phyloP scores from a whole-genome alignment of 1,140 invertebrate species.

The Microplitis demolitor region DNA sequence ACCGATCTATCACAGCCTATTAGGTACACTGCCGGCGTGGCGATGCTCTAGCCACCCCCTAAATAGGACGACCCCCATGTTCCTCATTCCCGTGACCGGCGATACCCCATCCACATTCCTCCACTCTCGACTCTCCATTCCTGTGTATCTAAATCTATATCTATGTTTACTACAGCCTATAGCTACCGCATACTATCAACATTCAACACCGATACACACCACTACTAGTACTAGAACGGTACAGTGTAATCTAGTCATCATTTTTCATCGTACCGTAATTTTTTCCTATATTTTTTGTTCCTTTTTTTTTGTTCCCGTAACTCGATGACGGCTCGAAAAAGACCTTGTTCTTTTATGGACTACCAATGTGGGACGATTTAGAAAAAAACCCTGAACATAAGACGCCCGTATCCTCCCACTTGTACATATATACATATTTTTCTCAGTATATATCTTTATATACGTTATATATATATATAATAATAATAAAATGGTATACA shows the following conservation, averaged over 20 bases:
- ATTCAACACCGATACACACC: neutral
- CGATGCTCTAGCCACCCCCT: slow-evolving; percentile 48
- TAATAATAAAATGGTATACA: neutral
- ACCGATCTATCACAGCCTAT: slow-evolving; percentile 63
- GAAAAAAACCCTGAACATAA: neutral
- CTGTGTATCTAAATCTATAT: neutral
- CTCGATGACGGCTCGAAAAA: neutral
- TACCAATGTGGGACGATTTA: neutral
- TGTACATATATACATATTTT: no score
- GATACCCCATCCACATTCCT: neutral
- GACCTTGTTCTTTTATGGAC: neutral
- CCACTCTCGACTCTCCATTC: neutral
- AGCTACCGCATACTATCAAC: neutral
- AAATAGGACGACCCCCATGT: neutral
- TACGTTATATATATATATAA: neutral
- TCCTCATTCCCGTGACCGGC: neutral
- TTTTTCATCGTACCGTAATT: slow-evolving; percentile 7
- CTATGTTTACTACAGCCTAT: no score
- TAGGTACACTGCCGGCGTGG: slow-evolving; percentile 47
- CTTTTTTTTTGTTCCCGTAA: neutral
- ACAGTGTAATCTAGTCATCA: slow-evolving; percentile 8
- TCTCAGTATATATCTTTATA: no score
- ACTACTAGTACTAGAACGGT: no score
- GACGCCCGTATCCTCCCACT: neutral
- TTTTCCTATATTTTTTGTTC: neutral